phyloP scores from a whole-genome alignment of 2,888 invertebrate genomes.

The Melanophora roralis region DNA sequence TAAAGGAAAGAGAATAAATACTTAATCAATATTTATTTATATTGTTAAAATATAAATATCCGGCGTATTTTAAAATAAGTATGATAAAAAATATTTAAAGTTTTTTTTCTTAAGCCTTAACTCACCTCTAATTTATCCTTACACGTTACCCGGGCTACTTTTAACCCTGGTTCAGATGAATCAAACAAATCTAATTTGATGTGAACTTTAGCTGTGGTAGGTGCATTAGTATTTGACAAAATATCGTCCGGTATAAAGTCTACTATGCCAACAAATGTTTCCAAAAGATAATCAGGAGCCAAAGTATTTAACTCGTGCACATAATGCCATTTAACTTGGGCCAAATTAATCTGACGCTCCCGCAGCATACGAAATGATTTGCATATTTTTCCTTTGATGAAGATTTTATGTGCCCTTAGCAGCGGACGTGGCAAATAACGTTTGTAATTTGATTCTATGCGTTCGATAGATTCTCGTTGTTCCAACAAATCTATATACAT shows the following conservation, averaged over 20 bases:
- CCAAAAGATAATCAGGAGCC: conserved; percentile 89
- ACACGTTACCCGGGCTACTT: conserved; percentile 78
- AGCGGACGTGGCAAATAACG: conserved; percentile 90
- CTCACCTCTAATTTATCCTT: conserved; percentile 80
- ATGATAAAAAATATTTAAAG: no score
- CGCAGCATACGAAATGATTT: conserved; percentile 81
- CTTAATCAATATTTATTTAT: no score
- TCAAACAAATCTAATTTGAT: conserved; percentile 71
- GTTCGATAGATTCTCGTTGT: conserved; percentile 82
- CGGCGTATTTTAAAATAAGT: no score
- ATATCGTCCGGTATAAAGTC: conserved; percentile 79
- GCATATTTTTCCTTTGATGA: conserved; percentile 86
- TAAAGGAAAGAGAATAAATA: not conserved
- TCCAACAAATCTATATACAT: conserved; percentile 92
- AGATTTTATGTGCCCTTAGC: conserved; percentile 84
- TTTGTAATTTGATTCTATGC: conserved; percentile 87
- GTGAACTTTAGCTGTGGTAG: conserved; percentile 64
- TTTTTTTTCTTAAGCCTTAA: conserved; percentile 66
- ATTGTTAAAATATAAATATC: no score
- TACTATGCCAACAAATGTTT: conserved; percentile 79
- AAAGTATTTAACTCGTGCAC: conserved; percentile 87
- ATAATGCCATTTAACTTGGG: conserved; percentile 86
- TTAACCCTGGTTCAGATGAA: conserved; percentile 80
- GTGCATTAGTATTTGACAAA: conserved; percentile 71
- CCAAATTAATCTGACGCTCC: conserved; percentile 79